Evolutionary conservation across 2,888 invertebrate species (phyloP).

Genomic region (Nasonia oneida): DNA sequence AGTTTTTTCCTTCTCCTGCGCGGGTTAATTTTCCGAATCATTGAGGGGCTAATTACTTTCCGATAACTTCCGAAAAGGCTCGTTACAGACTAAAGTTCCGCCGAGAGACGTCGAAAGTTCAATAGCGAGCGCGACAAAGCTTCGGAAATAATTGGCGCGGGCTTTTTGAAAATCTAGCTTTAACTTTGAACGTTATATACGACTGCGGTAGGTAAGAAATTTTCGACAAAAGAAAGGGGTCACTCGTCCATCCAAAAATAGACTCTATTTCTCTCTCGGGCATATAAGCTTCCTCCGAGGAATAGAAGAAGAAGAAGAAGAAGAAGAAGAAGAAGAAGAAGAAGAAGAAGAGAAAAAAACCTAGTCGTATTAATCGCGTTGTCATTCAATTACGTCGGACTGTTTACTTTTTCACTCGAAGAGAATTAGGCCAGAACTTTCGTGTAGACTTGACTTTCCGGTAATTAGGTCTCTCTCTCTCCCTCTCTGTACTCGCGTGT

Average conservation of each 20-base stretch:
- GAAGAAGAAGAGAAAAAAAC: neutral
- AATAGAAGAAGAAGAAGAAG: neutral
- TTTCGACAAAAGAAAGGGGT: neutral
- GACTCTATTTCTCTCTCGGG: neutral
- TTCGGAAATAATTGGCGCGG: neutral
- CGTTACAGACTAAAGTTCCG: neutral
- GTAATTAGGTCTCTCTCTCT: slow-evolving; percentile 13
- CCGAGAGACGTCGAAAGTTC: too few relatives aligned
- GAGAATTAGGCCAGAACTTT: neutral
- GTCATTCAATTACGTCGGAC: neutral
- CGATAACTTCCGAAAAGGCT: neutral
- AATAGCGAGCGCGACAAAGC: neutral
- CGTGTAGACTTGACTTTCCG: neutral
- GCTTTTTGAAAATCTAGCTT: neutral
- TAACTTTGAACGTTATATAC: neutral
- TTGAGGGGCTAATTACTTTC: neutral
- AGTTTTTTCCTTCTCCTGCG: neutral
- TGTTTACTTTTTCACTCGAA: neutral
- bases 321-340: neutral
- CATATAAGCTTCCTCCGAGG: neutral
- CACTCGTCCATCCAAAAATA: neutral
- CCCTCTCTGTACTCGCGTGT: neutral
- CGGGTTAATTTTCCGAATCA: neutral
- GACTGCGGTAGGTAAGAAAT: neutral
- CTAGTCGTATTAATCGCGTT: neutral